A percentile compares a stretch with the other conserved stretches of the same genome.
Conservation (phyloP, 1,140 invertebrate species). For the Triops longicaudatus region DNA sequence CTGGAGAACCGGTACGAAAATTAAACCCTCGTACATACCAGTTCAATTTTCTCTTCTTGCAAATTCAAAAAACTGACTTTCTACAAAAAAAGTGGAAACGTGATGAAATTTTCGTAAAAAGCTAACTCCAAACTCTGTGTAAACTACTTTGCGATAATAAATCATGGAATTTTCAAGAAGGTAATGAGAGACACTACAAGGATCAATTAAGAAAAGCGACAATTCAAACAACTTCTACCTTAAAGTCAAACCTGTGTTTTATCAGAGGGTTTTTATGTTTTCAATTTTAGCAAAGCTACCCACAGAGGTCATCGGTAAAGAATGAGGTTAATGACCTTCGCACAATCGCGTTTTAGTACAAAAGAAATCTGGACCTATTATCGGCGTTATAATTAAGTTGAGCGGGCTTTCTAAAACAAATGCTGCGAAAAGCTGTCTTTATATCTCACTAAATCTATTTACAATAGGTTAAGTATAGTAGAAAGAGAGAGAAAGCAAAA, state of each 20-base stretch:
- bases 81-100: neutral
- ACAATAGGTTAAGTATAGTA: neutral
- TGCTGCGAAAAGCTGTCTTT: too few relatives aligned
- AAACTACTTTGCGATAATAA: too few relatives aligned
- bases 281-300: neutral
- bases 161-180: too few relatives aligned
- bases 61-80: neutral
- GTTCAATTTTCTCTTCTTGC: neutral
- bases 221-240: too few relatives aligned
- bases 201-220: too few relatives aligned
- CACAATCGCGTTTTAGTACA: neutral
- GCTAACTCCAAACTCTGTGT: neutral
- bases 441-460: too few relatives aligned
- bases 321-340: neutral
- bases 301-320: neutral
- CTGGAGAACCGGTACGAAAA: neutral
- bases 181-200: too few relatives aligned
- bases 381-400: too few relatives aligned
- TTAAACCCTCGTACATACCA: neutral
- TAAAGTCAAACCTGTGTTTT: too few relatives aligned
- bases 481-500: neutral
- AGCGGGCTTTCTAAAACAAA: too few relatives aligned
- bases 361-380: neutral
- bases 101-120: neutral
- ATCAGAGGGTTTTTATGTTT: neutral